Evolutionary conservation across 2,888 invertebrate species (phyloP).

Genomic region (Ochropacha duplaris): DNA sequence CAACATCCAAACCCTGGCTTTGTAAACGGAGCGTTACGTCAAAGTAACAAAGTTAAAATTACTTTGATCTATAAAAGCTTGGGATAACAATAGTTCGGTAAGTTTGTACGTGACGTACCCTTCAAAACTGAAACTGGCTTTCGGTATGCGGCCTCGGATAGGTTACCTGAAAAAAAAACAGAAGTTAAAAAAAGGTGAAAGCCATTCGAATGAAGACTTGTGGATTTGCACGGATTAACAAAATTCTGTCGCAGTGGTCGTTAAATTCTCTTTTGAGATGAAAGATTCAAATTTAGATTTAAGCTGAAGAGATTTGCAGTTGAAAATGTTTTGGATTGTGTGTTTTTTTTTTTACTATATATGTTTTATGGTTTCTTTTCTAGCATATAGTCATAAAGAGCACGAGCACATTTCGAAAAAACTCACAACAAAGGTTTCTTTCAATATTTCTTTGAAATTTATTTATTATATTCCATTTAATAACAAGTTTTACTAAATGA

Average conservation of each 20-base stretch:
- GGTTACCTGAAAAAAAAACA: neutral
- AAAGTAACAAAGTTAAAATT: conserved; percentile 4
- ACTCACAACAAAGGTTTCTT: too few species aligned
- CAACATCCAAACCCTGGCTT: neutral
- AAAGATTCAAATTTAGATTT: neutral
- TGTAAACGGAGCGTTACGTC: conserved; percentile 1
- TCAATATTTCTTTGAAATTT: too few species aligned
- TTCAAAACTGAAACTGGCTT: neutral
- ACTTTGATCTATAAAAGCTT: conserved; percentile 3
- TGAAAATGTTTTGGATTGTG: too few species aligned
- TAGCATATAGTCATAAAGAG: too few species aligned
- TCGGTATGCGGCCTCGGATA: neutral
- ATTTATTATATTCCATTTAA: too few species aligned
- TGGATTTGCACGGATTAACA: neutral
- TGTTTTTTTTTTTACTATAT: too few species aligned
- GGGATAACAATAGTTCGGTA: neutral
- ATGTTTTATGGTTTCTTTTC: too few species aligned
- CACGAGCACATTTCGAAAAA: too few species aligned
- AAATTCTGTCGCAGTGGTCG: neutral
- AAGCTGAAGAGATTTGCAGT: too few species aligned
- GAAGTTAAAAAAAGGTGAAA: neutral
- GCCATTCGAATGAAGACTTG: neutral
- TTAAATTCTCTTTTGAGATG: neutral
- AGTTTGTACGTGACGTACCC: neutral
- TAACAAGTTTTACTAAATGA: too few species aligned